A percentile compares a stretch with the other conserved stretches of the same genome.
Evolutionary conservation across 2,797 vertebrate species (phyloP).

Genomic region (Enteromius radiatus): DNA sequence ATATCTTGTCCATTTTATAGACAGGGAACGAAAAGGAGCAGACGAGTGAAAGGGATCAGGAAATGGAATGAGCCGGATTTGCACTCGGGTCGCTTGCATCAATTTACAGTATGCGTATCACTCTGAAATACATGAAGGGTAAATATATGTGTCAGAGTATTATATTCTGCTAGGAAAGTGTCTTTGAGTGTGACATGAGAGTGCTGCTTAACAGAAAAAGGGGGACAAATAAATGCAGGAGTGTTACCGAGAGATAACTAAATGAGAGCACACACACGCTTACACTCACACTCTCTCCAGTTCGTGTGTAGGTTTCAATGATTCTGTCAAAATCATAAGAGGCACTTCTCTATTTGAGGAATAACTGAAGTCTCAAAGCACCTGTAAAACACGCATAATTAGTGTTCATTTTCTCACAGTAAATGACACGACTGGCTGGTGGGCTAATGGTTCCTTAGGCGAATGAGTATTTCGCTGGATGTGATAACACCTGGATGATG

Average conservation of each 20-base stretch:
- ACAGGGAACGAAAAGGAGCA: neutral
- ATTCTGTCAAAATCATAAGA: slow-evolving; percentile 31
- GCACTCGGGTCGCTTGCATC: slow-evolving; percentile 9
- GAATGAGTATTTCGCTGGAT: neutral
- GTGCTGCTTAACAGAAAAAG: slow-evolving; percentile 34
- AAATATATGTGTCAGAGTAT: slow-evolving; percentile 39
- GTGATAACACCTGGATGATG: slow-evolving; percentile 32
- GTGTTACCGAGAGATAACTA: slow-evolving; percentile 35
- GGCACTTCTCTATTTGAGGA: slow-evolving; percentile 33
- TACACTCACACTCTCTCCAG: slow-evolving; percentile 40
- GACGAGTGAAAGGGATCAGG: slow-evolving; percentile 10
- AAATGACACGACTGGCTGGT: slow-evolving; percentile 75
- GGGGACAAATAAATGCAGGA: slow-evolving; percentile 22
- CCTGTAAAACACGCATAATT: slow-evolving; percentile 59
- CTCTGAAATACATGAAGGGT: slow-evolving; percentile 28
- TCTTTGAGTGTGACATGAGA: slow-evolving; percentile 26
- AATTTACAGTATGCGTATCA: slow-evolving; percentile 13
- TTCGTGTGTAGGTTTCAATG: slow-evolving; percentile 20
- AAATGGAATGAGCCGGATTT: slow-evolving; percentile 25
- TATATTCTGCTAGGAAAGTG: slow-evolving; percentile 18
- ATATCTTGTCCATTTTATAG: neutral
- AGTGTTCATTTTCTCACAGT: slow-evolving; percentile 74
- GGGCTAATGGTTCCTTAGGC: slow-evolving; percentile 4
- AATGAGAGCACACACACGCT: slow-evolving; percentile 45
- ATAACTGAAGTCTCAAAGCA: slow-evolving; percentile 32